Base-by-base conservation (phyloP, 2,797 vertebrate species). In the Moxostoma hubbsi region DNA sequence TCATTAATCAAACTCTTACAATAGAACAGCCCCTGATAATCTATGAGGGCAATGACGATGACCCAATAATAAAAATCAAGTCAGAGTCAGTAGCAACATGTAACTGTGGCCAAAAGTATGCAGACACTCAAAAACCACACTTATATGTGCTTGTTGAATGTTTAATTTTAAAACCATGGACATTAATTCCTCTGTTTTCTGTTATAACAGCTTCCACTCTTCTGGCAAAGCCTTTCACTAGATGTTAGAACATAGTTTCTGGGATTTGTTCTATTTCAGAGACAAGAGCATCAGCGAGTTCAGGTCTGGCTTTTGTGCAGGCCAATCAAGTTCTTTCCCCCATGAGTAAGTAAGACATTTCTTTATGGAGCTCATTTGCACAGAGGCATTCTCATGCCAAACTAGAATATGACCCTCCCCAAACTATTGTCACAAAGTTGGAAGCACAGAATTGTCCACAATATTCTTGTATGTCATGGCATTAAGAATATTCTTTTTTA, bases 1-100 rank as follows among this genome's bases (percentile, higher is more conserved):
- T 77, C 65, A 81, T 75, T 82, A 75, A 70, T 73, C 69, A 63
- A 72, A 75, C 65, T 68, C 72, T 49, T 16, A 24, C 66, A 67
- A 63, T 18, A 13, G 43, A 62, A 54, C 58, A 7, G 24, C 73
- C 68, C 64, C 68, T 65, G 69, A 80, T 49, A 55, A 82, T 69
- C 55, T 47, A 36, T 49, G 79, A 43, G 43, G 70, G 54, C 16
- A 50, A 57, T 50, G 55, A 70, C 47, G 71, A 63, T 68, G 68
- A 53, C 43, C 13, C 13, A 55, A 77, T 83, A 72, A 79, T 74
- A 77, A 73, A 77, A 47, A 79, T 51, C 47, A 65, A 81, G 36
- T 36, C 47, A 1, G 43, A 70, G 64, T 64, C 73, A 61, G 79
- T 67, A 53, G 72, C 57, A 66, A 61, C 80, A 77, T 49, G 47